A percentile compares a stretch with the other conserved stretches of the same genome.
Evolutionary conservation across 2,797 vertebrate species (phyloP).

Genomic region (Kryptolebias ocellatus): DNA sequence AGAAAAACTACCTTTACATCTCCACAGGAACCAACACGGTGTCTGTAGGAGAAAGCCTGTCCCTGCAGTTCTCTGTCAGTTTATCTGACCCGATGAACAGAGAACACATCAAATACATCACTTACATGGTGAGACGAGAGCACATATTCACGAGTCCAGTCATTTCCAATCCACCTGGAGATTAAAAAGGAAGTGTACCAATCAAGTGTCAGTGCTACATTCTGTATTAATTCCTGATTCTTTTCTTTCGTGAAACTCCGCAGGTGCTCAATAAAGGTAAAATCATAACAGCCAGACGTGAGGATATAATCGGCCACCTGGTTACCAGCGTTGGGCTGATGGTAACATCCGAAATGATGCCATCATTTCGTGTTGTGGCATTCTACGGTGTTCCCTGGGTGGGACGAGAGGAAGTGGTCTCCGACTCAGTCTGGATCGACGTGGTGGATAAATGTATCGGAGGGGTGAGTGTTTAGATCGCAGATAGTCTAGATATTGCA

Average conservation of each 20-base stretch:
- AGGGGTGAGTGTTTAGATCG: constrained; percentile 70
- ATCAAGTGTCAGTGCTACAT: neutral
- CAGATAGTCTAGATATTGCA: neutral
- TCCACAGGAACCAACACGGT: constrained; percentile 33
- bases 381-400: constrained; percentile 74
- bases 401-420: constrained; percentile 72
- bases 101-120: constrained; percentile 58
- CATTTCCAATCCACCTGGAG: neutral
- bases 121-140: constrained; percentile 74
- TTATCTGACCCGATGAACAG: constrained; percentile 10
- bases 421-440: constrained; percentile 84
- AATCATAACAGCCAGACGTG: constrained; percentile 47
- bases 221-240: neutral
- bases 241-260: neutral
- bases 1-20: constrained; percentile 70
- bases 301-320: constrained; percentile 40
- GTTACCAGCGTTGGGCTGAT: constrained; percentile 49
- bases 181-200: neutral
- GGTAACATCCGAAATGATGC: constrained; percentile 79
- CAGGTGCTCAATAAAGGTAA: constrained; percentile 82
- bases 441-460: constrained; percentile 79
- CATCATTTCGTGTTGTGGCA: constrained; percentile 81
- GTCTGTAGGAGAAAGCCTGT: constrained; percentile 49
- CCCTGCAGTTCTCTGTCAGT: constrained; percentile 41
- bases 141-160: neutral